Evolutionary conservation across 2,888 invertebrate genomes (phyloP).

Genomic region (Rhodophaea formosa): DNA sequence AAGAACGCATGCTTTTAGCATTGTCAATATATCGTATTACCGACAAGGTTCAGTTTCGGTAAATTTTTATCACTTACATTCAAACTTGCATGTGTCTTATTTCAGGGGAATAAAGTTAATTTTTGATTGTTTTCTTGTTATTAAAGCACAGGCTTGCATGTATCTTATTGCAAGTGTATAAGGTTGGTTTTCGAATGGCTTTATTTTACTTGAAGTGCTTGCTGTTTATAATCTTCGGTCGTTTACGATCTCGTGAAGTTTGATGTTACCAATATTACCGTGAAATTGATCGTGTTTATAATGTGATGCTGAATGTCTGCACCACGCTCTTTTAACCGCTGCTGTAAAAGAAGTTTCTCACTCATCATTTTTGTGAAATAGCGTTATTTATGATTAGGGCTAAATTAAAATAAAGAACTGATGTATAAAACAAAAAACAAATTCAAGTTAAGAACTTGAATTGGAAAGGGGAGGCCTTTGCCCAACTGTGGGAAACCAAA

Average conservation of each 20-base stretch:
- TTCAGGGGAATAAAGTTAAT: background rate
- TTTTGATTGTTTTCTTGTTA: background rate
- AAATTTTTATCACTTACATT: too few species aligned
- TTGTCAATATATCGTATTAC: slow-evolving; percentile 8
- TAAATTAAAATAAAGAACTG: too few species aligned
- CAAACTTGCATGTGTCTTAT: background rate
- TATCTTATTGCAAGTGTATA: background rate
- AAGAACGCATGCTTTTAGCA: slow-evolving; percentile 9
- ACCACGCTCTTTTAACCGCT: too few species aligned
- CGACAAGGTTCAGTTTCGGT: background rate
- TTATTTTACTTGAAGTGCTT: background rate
- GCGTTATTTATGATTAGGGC: too few species aligned
- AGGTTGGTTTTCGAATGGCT: background rate
- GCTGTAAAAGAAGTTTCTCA: too few species aligned
- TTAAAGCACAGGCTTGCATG: background rate
- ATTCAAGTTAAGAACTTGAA: too few species aligned
- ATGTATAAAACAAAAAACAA: too few species aligned
- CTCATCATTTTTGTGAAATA: too few species aligned
- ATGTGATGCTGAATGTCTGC: too few species aligned
- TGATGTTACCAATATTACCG: background rate
- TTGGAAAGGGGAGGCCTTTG: too few species aligned
- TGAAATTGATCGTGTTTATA: background rate
- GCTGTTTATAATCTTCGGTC: background rate
- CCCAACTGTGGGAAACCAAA: too few species aligned
- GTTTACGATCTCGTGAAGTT: background rate